Percentiles rank a stretch among this genome's conserved stretches.
Conservation (phyloP, 1,140 invertebrate species). For the Maniola jurtina region DNA sequence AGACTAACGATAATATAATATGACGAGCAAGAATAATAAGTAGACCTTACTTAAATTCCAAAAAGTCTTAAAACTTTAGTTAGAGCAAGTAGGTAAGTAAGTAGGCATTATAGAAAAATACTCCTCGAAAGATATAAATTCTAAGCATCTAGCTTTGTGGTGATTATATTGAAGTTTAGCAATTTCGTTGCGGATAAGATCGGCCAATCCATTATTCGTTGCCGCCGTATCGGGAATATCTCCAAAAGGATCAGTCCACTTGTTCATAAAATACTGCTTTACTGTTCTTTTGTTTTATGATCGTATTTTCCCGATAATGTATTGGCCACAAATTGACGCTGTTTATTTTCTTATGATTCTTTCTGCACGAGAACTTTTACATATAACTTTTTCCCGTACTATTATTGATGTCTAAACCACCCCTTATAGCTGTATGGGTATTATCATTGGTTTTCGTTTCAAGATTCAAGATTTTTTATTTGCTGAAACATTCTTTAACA, state of each 20-base stretch:
- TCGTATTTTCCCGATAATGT: constrained; percentile 43
- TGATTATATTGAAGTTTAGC: constrained; percentile 36
- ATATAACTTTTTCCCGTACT: no score
- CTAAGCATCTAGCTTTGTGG: not conserved
- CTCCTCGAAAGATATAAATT: not conserved
- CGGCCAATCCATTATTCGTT: constrained; percentile 60
- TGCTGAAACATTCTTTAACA: no score
- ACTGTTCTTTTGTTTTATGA: constrained; percentile 65
- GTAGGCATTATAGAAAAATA: not conserved
- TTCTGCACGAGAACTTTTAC: no score
- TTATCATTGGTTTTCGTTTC: no score
- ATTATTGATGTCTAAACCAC: no score
- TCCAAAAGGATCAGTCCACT: constrained; percentile 52
- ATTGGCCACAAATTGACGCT: constrained; percentile 26
- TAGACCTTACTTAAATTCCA: no score
- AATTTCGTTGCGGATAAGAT: constrained; percentile 42
- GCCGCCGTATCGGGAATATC: constrained; percentile 43
- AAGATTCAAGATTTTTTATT: no score
- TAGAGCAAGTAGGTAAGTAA: no score
- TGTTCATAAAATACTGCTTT: constrained; percentile 58
- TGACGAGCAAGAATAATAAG: no score
- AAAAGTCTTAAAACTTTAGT: no score
- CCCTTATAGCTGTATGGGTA: no score
- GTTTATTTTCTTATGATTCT: not conserved
- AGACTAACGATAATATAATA: no score